Evolutionary conservation across 2,797 vertebrate genomes (phyloP), one percentile per base, ranked within the genome.

Genomic region (Aulostomus chinensis): DNA sequence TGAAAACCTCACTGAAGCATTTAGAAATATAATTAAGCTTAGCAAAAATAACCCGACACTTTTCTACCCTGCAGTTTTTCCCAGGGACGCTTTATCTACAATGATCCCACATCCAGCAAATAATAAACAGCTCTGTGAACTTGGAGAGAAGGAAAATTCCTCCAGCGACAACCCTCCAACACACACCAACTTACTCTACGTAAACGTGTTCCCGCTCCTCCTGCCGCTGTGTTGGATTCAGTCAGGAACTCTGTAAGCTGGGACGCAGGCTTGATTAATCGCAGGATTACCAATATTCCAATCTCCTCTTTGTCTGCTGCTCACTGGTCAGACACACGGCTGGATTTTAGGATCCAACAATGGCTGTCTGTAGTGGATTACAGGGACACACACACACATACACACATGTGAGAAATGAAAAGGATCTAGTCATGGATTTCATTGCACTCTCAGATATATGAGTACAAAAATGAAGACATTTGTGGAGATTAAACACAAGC

Each of bases 1-100:
- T 91, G 87, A 92, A 92, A 92, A 92, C 88, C 80, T 87, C 89
- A 91, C 60, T 91, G 87, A 93, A 93, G 92, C 93, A 92, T 94
- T 94, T 88, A 93, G 58, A 91, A 92, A 90, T 89, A 88, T 87
- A 93, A 93, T 94, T 95, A 93, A 90, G 85, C 83, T 88, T 81
- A 70, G 64, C 50, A 57, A 72, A 77, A 85, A 80, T 75, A 87
- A 85, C 38, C 58, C 39, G 17, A 29, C 58, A 73, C 68, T 76
- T 77, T 73, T 54, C 37, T 43, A 42, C 37, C 60, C 48, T 59
- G 13, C 45, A 13, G 2, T 52, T 40, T 61, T 24, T 13, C 46
- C 50, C 9, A 10, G 16, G n/a, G 20, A 59, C 57, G 63, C 55
- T 73, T 83, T 81, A 84, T 84, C 88, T 83, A 34, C 79, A 80